Evolutionary conservation across 2,888 invertebrate species (phyloP).

Genomic region (Netelia inedita): DNA sequence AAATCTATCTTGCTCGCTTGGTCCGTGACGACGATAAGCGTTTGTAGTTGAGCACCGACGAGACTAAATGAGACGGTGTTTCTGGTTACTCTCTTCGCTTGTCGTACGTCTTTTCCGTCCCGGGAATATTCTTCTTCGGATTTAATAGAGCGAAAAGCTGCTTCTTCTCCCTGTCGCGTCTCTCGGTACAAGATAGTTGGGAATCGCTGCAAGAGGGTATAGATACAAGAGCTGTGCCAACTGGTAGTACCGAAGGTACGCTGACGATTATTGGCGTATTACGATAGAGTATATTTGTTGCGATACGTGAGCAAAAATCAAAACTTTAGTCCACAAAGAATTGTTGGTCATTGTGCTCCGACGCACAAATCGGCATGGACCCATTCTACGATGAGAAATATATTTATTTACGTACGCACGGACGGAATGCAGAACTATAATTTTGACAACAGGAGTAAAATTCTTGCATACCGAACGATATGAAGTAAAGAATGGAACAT

Average conservation of each 20-base stretch:
- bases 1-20: slow-evolving; percentile 83
- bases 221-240: slow-evolving; percentile 55
- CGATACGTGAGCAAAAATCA: slow-evolving; percentile 39
- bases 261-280: slow-evolving; percentile 48
- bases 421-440: neutral
- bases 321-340: slow-evolving; percentile 21
- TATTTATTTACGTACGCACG: slow-evolving; percentile 25
- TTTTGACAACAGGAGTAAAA: neutral
- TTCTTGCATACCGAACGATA: neutral
- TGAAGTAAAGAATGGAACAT: too few relatives aligned
- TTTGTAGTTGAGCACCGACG: slow-evolving; percentile 77
- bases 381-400: too few relatives aligned
- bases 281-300: neutral
- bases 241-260: slow-evolving; percentile 58
- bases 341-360: slow-evolving; percentile 18
- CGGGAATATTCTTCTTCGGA: slow-evolving; percentile 50
- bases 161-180: slow-evolving; percentile 6
- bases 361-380: slow-evolving; percentile 36
- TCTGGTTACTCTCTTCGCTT: slow-evolving; percentile 2
- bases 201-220: neutral
- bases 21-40: slow-evolving; percentile 83
- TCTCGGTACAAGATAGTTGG: neutral
- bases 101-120: slow-evolving; percentile 42
- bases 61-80: slow-evolving; percentile 57
- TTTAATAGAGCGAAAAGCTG: slow-evolving; percentile 62